A percentile compares a stretch with the other conserved stretches of the same genome.
These are phyloP conservation scores for Sylvilagus floridanus DNA, from an alignment of 2,797 vertebrate genomes.

Conservation along the genomic window DNA sequence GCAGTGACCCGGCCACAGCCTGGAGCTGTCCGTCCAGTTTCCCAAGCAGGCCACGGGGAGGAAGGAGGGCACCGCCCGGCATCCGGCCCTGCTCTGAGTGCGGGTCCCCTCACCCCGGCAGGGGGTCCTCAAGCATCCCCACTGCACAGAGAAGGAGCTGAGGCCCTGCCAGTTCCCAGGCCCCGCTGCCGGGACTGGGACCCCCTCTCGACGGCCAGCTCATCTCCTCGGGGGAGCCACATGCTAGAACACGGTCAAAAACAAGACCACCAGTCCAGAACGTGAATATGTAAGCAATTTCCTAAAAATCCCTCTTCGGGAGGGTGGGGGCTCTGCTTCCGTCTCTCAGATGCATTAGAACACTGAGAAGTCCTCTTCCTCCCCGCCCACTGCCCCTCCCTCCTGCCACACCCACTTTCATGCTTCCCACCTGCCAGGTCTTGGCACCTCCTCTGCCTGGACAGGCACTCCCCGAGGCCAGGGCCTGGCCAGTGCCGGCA, in stretches of 20 bases:
- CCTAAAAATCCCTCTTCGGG: not conserved
- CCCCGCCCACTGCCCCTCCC: accelerated
- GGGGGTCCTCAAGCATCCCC: too few species aligned
- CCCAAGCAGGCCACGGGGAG: not conserved
- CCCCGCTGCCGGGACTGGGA: too few species aligned
- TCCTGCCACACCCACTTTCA: not conserved
- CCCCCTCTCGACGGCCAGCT: not conserved
- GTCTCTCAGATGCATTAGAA: not conserved
- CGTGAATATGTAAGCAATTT: not conserved
- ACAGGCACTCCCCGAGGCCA: not conserved
- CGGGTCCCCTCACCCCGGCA: too few species aligned
- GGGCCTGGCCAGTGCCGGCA: not conserved
- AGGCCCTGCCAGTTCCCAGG: not conserved
- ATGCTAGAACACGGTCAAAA: not conserved
- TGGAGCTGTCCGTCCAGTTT: not conserved
- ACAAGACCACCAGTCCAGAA: not conserved
- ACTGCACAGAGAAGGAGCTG: not conserved
- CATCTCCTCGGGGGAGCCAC: not conserved
- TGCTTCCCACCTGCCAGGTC: not conserved
- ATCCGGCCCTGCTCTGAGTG: too few species aligned
- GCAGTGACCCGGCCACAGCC: not conserved
- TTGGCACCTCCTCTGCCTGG: not conserved
- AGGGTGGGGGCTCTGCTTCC: not conserved
- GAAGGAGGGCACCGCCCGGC: not conserved
- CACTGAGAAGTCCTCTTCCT: accelerated